These are phyloP conservation scores for Drosophila jambulina DNA, from an alignment of 1,140 invertebrate genomes.

Conservation along the genomic window DNA sequence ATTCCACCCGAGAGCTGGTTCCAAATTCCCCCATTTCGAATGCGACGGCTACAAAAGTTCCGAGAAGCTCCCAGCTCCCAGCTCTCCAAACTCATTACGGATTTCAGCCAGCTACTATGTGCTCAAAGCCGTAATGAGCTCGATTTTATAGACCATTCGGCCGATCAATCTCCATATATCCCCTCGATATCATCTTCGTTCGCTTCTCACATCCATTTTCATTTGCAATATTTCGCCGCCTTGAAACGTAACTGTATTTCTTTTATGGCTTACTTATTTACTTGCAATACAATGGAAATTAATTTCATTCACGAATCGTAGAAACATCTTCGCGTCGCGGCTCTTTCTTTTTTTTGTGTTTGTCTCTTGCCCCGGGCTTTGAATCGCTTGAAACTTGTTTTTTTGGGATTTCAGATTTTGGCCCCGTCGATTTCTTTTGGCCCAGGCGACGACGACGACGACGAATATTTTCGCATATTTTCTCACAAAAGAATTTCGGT, in stretches of 20 bases:
- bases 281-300: conserved; percentile 71
- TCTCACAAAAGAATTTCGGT: conserved; percentile 77
- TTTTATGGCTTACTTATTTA: conserved; percentile 58
- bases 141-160: conserved; percentile 32
- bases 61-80: conserved; percentile 7
- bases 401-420: conserved; percentile 8
- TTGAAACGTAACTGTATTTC: conserved; percentile 49
- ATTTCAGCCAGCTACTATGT: conserved; percentile 26
- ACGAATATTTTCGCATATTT: conserved; percentile 67
- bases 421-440: conserved; percentile 66
- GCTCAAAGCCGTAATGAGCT: conserved; percentile 22
- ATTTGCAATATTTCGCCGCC: conserved; percentile 40
- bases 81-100: conserved; percentile 19
- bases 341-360: conserved; percentile 1
- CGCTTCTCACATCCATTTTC: conserved; percentile 42
- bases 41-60: conserved; percentile 18
- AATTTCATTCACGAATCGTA: conserved; percentile 76
- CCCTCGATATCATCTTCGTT: conserved; percentile 12
- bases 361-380: conserved; percentile 9
- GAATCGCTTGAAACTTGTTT: conserved; percentile 69
- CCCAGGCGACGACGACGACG: conserved; percentile 26
- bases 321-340: conserved; percentile 53
- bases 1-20: conserved; percentile 17
- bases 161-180: conserved; percentile 50
- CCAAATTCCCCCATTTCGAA: conserved; percentile 4